Evolutionary conservation across 2,113 vertebrate species (phyloP).

Genomic region (Melierax canorus): DNA sequence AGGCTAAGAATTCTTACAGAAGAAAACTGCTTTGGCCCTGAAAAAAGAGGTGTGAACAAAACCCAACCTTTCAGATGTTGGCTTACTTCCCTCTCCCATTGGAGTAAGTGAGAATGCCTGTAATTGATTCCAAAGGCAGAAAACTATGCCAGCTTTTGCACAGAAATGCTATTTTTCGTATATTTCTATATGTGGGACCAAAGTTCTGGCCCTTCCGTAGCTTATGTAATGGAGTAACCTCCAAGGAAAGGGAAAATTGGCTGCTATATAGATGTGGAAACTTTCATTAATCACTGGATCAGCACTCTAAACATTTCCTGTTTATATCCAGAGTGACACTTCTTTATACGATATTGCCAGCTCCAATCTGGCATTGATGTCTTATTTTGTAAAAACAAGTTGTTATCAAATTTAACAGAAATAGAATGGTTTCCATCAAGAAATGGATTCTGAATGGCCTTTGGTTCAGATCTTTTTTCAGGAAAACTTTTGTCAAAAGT

Average conservation of each 20-base stretch:
- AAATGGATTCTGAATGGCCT: neutral
- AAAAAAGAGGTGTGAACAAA: neutral
- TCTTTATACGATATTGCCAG: constrained; percentile 42
- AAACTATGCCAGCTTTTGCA: neutral
- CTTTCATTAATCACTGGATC: constrained; percentile 49
- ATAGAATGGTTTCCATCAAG: constrained; percentile 16
- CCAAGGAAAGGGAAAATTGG: constrained; percentile 52
- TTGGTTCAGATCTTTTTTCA: neutral
- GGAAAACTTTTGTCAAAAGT: neutral
- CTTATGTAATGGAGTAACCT: constrained; percentile 24
- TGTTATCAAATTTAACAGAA: constrained; percentile 46
- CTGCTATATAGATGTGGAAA: constrained; percentile 28
- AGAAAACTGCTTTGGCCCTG: neutral
- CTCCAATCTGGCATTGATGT: neutral
- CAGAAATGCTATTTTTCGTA: constrained; percentile 1
- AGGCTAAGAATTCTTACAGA: neutral
- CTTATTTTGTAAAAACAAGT: constrained; percentile 43
- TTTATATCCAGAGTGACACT: constrained; percentile 57
- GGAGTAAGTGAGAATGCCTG: neutral
- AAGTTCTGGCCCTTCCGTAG: constrained; percentile 4
- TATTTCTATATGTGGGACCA: neutral
- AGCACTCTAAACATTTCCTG: constrained; percentile 66
- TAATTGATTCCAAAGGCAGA: neutral
- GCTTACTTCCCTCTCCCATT: neutral
- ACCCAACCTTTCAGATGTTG: neutral